A percentile compares a stretch with the other conserved stretches of the same genome.
These are phyloP conservation scores for Stichopus horrens DNA, from an alignment of 53 echinoderm and acorn worm species.

Conservation along the genomic window DNA sequence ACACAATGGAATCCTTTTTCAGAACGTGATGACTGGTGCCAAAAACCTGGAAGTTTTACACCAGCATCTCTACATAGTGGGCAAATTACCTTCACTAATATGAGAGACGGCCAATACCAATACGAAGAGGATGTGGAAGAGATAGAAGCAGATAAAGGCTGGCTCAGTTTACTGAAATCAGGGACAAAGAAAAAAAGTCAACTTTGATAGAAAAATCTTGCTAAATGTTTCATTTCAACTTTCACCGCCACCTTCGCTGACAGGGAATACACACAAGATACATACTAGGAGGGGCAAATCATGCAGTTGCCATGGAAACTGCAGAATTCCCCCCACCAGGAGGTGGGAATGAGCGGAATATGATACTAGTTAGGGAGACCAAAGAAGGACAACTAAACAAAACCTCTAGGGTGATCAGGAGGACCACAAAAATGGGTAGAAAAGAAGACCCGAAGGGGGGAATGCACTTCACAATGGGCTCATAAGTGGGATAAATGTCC, in stretches of 20 bases:
- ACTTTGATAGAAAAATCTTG: neutral
- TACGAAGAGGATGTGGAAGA: too few species aligned
- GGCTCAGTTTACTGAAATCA: too few species aligned
- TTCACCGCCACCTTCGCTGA: neutral
- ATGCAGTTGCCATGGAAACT: conserved; percentile 5
- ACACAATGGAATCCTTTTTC: too few species aligned
- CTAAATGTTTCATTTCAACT: conserved; percentile 22
- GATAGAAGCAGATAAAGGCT: too few species aligned
- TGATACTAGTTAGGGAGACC: conserved; percentile 9
- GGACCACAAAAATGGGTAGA: neutral
- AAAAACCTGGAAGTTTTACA: too few species aligned
- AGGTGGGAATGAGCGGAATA: conserved; percentile 6
- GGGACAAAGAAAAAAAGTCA: too few species aligned
- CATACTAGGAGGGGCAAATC: neutral
- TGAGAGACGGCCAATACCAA: too few species aligned
- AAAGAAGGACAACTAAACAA: neutral
- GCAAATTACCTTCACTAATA: too few species aligned
- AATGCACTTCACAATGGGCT: neutral
- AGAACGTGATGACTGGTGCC: too few species aligned
- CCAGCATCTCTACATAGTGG: too few species aligned
- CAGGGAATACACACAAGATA: conserved; percentile 11
- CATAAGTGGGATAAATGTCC: neutral
- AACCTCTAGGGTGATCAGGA: too few species aligned
- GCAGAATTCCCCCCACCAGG: conserved; percentile 24
- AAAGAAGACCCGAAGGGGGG: neutral